Percentiles rank a stretch among this genome's conserved stretches.
Evolutionary conservation across 2,797 vertebrate genomes (phyloP).

Genomic region (Limnodromus scolopaceus): DNA sequence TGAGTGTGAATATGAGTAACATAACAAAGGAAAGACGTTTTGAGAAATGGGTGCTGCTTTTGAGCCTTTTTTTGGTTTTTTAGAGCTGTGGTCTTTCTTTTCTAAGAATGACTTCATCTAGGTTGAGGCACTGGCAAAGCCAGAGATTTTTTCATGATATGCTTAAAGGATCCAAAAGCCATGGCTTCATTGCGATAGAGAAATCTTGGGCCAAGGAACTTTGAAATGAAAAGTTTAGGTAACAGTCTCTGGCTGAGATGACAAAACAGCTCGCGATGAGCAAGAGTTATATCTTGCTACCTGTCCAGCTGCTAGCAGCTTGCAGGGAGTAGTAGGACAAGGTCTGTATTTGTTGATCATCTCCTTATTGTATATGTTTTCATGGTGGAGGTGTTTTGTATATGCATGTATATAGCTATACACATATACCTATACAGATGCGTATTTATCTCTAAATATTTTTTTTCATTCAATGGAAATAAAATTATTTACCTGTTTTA

Average conservation of each 20-base stretch:
- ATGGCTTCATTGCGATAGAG: background rate
- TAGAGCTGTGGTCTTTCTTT: background rate
- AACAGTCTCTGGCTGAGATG: background rate
- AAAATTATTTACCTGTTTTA: background rate
- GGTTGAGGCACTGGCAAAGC: background rate
- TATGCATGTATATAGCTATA: background rate
- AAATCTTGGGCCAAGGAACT: background rate
- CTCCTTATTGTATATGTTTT: background rate
- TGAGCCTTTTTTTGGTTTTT: background rate
- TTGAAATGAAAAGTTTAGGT: background rate
- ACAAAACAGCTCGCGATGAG: background rate
- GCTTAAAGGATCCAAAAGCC: background rate
- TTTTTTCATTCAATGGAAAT: background rate
- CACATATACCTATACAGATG: background rate
- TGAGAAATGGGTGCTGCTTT: background rate
- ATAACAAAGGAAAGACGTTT: background rate
- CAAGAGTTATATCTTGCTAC: background rate
- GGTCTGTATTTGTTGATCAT: background rate
- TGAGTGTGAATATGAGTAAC: background rate
- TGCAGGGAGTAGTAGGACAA: background rate
- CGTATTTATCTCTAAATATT: rapidly evolving
- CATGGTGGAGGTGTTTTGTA: background rate
- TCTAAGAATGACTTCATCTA: background rate
- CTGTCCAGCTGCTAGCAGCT: background rate
- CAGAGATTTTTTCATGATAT: background rate